phyloP scores from a whole-genome alignment of 2,797 vertebrate species.

The Garrulus glandarius region DNA sequence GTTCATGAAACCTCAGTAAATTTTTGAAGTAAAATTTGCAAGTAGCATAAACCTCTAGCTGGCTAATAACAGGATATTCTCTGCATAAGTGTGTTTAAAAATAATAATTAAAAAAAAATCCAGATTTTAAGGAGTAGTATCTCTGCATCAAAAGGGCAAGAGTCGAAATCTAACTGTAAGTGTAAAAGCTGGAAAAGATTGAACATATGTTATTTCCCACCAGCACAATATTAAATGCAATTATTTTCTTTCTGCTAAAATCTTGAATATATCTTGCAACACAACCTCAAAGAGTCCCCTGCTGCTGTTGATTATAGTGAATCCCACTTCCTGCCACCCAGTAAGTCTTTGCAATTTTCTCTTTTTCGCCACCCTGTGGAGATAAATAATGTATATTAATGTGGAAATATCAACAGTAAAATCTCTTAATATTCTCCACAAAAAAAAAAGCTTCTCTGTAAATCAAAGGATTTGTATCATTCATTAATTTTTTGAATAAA shows the following conservation, averaged over 20 bases:
- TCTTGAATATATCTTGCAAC: constrained; percentile 59
- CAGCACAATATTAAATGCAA: constrained; percentile 62
- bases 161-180: constrained; percentile 31
- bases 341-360: constrained; percentile 76
- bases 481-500: constrained; percentile 42
- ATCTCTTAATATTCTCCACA: constrained; percentile 53
- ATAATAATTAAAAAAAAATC: background rate
- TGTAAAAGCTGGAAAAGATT: constrained; percentile 61
- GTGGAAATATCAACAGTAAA: constrained; percentile 69
- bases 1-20: constrained; percentile 7
- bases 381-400: constrained; percentile 68
- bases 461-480: constrained; percentile 50
- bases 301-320: constrained; percentile 71
- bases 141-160: constrained; percentile 10
- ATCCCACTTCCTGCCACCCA: constrained; percentile 73
- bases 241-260: constrained; percentile 69
- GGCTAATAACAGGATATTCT: constrained; percentile 2
- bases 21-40: constrained; percentile 22
- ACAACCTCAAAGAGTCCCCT: constrained; percentile 64
- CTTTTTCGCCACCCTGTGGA: constrained; percentile 64
- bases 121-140: constrained; percentile 8
- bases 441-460: constrained; percentile 50
- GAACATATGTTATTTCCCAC: constrained; percentile 47
- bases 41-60: background rate
- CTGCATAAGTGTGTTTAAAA: background rate